Evolutionary conservation across 1,140 invertebrate species (phyloP).

Genomic region (Drosophila varians): DNA sequence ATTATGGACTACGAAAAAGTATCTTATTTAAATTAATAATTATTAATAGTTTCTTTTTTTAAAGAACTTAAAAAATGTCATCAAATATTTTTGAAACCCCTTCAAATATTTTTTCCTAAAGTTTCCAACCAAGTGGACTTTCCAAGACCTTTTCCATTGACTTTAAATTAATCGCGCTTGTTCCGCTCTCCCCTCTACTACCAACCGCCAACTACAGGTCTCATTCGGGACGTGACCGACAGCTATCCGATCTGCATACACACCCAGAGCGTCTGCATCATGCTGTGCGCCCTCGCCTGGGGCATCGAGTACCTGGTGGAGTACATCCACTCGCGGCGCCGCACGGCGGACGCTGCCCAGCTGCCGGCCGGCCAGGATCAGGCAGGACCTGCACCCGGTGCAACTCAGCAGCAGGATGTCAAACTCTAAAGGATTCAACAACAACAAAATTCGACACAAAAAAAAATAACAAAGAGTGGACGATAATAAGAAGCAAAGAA

Average conservation of each 20-base stretch:
- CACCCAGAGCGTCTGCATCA: constrained; percentile 88
- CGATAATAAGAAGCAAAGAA: not conserved
- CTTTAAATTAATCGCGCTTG: not conserved
- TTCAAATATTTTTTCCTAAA: too few species aligned
- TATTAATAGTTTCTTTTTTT: too few species aligned
- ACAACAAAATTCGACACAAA: not conserved
- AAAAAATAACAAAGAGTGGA: too few species aligned
- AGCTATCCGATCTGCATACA: constrained; percentile 90
- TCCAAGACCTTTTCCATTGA: too few species aligned
- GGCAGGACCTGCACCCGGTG: not conserved
- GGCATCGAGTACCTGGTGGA: constrained; percentile 86
- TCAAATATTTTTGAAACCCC: too few species aligned
- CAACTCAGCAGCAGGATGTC: constrained; percentile 39
- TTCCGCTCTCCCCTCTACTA: constrained; percentile 25
- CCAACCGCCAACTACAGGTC: constrained; percentile 85
- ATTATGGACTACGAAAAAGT: too few species aligned
- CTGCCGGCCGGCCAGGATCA: constrained; percentile 38
- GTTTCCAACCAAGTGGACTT: too few species aligned
- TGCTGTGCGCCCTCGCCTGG: constrained; percentile 88
- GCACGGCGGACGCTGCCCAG: constrained; percentile 62
- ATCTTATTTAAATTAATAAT: too few species aligned
- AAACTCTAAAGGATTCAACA: constrained; percentile 50
- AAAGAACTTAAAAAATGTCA: too few species aligned
- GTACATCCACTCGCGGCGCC: constrained; percentile 55
- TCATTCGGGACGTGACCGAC: constrained; percentile 87